Evolutionary conservation across 2,113 vertebrate species (phyloP).

Genomic region (Eolophus roseicapilla): DNA sequence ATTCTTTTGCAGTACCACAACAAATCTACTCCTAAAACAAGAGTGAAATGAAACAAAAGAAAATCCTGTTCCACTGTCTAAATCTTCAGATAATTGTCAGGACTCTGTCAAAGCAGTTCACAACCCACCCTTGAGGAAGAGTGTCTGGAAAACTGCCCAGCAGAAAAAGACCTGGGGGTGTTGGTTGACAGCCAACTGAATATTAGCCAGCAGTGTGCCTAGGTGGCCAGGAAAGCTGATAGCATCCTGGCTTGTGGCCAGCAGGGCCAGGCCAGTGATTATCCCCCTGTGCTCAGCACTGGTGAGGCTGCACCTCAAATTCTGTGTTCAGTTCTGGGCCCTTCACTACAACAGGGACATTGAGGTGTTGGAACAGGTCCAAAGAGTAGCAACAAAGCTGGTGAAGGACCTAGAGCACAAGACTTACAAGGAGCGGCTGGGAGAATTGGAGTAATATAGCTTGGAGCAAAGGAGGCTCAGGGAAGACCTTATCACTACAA

Average conservation of each 20-base stretch:
- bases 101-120: neutral
- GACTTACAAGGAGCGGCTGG: no score
- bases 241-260: neutral
- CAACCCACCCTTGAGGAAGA: fast-evolving
- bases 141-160: neutral
- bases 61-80: neutral
- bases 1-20: neutral
- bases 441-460: neutral
- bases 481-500: neutral
- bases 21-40: neutral
- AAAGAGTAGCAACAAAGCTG: neutral
- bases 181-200: neutral
- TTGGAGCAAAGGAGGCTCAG: neutral
- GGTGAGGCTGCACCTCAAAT: neutral
- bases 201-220: no score
- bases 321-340: neutral
- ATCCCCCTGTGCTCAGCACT: neutral
- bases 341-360: no score
- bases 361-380: neutral
- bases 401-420: neutral
- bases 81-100: neutral
- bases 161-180: neutral
- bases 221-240: neutral
- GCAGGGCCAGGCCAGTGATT: neutral
- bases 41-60: neutral